A percentile compares a stretch with the other conserved stretches of the same genome.
Evolutionary conservation across 1,140 invertebrate species (phyloP).

Genomic region (Piezodorus guildinii): DNA sequence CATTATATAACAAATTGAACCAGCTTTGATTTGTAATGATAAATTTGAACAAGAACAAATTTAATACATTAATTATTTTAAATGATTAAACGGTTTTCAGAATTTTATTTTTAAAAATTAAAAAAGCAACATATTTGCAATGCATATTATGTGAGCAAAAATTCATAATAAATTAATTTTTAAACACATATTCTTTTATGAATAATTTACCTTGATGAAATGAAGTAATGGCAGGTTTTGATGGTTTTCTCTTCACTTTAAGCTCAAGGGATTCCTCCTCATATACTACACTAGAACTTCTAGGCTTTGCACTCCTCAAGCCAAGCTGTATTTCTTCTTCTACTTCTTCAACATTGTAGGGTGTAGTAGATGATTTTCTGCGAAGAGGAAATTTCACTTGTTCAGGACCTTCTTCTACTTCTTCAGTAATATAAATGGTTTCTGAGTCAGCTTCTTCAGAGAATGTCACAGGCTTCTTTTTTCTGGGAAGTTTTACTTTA

Average conservation of each 20-base stretch:
- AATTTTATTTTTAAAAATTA: too few relatives aligned
- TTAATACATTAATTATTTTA: too few relatives aligned
- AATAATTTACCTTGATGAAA: slow-evolving; percentile 30
- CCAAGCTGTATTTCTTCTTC: slow-evolving; percentile 31
- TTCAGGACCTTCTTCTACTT: slow-evolving; percentile 46
- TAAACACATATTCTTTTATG: too few relatives aligned
- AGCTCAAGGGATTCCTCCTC: slow-evolving; percentile 47
- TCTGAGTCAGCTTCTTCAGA: slow-evolving; percentile 53
- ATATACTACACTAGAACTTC: slow-evolving; percentile 36
- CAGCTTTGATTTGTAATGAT: too few relatives aligned
- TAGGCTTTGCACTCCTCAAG: slow-evolving; percentile 22
- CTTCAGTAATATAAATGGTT: slow-evolving; percentile 50
- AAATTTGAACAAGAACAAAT: too few relatives aligned
- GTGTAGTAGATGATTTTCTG: slow-evolving; percentile 25
- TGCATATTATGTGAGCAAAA: too few relatives aligned
- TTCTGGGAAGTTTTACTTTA: slow-evolving; percentile 63
- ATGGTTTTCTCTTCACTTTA: slow-evolving; percentile 44
- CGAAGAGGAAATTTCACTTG: slow-evolving; percentile 38
- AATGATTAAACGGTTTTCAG: too few relatives aligned
- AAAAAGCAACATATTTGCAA: too few relatives aligned
- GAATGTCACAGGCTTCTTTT: slow-evolving; percentile 59
- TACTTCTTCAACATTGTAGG: slow-evolving; percentile 29
- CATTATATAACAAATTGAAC: too few relatives aligned
- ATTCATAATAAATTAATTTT: too few relatives aligned
- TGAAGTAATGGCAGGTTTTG: slow-evolving; percentile 36